Evolutionary conservation across 2,113 vertebrate genomes (phyloP).

Genomic region (Origma solitaria): DNA sequence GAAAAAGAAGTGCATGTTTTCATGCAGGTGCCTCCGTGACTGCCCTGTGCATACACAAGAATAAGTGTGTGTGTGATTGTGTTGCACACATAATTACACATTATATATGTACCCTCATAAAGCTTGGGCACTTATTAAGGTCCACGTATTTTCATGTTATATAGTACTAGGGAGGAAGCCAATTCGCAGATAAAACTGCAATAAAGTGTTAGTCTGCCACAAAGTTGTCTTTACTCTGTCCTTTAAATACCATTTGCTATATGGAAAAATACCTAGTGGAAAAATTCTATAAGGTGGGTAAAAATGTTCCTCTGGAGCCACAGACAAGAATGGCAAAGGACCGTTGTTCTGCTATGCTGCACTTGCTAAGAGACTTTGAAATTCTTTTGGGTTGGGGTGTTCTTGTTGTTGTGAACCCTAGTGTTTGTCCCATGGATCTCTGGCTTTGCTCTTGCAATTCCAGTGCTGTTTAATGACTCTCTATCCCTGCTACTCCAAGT

Average conservation of each 20-base stretch:
- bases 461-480: background rate
- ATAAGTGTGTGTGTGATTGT: background rate
- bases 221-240: background rate
- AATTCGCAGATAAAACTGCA: background rate
- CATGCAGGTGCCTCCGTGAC: background rate
- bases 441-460: background rate
- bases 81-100: background rate
- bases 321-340: background rate
- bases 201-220: background rate
- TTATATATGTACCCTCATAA: too few species aligned
- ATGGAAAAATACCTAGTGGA: constrained; percentile 13
- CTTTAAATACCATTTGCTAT: background rate
- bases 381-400: background rate
- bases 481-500: background rate
- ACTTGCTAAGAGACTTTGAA: background rate
- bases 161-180: background rate
- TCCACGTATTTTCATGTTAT: background rate
- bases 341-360: background rate
- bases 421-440: background rate
- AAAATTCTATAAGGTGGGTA: constrained; percentile 44
- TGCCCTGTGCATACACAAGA: background rate
- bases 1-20: background rate
- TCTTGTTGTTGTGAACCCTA: background rate
- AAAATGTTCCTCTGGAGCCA: constrained; percentile 6
- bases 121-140: background rate